Conservation (phyloP, 2,797 vertebrate species). For the Rhynchotus rufescens region DNA sequence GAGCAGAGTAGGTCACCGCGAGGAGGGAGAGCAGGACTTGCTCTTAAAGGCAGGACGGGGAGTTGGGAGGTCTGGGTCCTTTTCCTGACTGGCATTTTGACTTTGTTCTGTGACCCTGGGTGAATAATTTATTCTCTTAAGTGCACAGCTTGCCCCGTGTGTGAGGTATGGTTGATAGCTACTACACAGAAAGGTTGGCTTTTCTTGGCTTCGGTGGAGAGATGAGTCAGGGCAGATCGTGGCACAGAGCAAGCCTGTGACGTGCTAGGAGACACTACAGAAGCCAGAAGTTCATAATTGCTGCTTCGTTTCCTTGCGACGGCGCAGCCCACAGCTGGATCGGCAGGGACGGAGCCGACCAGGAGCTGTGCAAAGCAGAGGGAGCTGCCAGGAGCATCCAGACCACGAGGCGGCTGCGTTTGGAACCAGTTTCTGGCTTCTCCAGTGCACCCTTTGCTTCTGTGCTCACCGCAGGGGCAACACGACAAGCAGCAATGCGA, state of each 20-base stretch:
- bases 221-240: constrained; percentile 21
- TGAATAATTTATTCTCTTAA: constrained; percentile 41
- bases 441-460: not conserved
- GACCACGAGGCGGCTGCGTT: accelerated
- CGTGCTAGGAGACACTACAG: not conserved
- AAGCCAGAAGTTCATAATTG: not conserved
- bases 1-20: accelerated
- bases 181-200: not conserved
- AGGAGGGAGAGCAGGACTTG: not conserved
- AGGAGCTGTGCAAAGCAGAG: not conserved
- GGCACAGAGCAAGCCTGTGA: not conserved
- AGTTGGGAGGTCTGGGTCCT: not conserved
- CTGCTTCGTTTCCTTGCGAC: not conserved
- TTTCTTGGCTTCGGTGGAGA: not conserved
- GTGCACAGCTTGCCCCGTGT: not conserved
- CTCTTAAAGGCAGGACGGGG: not conserved
- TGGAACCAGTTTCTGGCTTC: not conserved
- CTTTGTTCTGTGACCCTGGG: constrained; percentile 2
- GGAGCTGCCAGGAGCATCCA: not conserved
- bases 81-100: not conserved
- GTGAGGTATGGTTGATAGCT: constrained; percentile 14
- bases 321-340: not conserved
- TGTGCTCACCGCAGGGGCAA: not conserved
- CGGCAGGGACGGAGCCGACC: not conserved
- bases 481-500: not conserved